phyloP scores from a whole-genome alignment of 2,113 vertebrate genomes.

The Pseudopipra pipra region DNA sequence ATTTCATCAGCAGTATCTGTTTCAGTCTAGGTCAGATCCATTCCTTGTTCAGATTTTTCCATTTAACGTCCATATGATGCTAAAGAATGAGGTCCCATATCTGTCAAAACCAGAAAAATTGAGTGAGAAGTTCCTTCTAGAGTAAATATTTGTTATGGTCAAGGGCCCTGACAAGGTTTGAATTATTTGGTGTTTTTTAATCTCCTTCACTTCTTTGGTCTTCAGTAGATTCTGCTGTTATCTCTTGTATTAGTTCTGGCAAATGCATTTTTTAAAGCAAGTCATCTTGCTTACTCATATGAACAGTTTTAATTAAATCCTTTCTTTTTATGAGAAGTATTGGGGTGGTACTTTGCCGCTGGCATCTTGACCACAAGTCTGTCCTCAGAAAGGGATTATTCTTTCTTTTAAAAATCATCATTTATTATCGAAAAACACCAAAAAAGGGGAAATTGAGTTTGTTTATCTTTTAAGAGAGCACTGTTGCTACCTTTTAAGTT shows the following conservation, averaged over 20 bases:
- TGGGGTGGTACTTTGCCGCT: neutral
- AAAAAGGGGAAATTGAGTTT: neutral
- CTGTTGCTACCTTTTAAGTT: neutral
- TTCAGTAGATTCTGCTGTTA: neutral
- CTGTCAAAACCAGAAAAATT: neutral
- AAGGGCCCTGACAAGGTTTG: neutral
- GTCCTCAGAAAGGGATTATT: neutral
- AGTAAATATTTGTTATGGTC: neutral
- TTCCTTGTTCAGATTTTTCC: neutral
- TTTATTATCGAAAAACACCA: neutral
- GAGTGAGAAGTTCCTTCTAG: neutral
- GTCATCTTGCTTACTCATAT: neutral
- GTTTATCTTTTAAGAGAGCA: neutral
- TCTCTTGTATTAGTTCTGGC: neutral
- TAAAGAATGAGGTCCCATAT: neutral
- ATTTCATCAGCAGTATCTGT: neutral
- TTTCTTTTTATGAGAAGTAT: neutral
- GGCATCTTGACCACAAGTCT: neutral
- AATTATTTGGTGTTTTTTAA: neutral
- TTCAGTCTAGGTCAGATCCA: neutral
- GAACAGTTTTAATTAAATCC: neutral
- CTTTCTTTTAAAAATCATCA: neutral
- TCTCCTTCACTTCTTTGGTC: neutral
- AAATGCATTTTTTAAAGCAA: neutral
- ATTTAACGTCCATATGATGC: neutral